A percentile compares a stretch with the other conserved stretches of the same genome.
phyloP scores from a whole-genome alignment of 2,888 invertebrate genomes.

The Synergus laeviventris region DNA sequence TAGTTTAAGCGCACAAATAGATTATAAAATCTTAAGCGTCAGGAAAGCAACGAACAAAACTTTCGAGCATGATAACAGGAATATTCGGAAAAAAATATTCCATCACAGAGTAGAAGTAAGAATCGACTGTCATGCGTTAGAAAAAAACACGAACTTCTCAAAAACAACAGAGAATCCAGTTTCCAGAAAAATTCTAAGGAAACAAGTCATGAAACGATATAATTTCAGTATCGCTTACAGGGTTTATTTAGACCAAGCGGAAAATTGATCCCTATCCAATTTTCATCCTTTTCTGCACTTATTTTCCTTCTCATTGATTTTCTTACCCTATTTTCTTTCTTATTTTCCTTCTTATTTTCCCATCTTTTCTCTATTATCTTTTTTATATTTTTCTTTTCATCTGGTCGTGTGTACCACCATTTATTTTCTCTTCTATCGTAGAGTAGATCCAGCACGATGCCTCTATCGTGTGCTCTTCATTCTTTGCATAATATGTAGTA shows the following conservation, averaged over 20 bases:
- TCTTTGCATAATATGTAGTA: background rate
- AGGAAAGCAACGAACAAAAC: constrained; percentile 26
- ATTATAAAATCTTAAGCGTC: constrained; percentile 31
- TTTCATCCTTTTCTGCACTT: background rate
- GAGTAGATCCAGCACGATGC: constrained; percentile 25
- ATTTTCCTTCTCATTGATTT: background rate
- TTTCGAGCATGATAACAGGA: constrained; percentile 12
- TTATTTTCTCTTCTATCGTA: constrained; percentile 30
- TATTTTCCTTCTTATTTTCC: background rate
- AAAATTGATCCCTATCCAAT: constrained; percentile 20
- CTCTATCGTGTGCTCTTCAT: constrained; percentile 35
- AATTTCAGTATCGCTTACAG: background rate
- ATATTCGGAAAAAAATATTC: constrained; percentile 13
- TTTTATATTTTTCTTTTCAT: background rate
- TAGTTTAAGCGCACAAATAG: constrained; percentile 30
- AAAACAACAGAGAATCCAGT: constrained; percentile 23
- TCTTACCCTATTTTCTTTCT: background rate
- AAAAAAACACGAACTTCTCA: constrained; percentile 5
- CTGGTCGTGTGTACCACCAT: constrained; percentile 39
- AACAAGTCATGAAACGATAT: constrained; percentile 27
- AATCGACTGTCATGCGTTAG: constrained; percentile 38
- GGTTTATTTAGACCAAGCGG: constrained; percentile 16
- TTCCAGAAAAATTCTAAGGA: background rate
- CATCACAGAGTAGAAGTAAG: constrained; percentile 34
- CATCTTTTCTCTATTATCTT: background rate